Conservation (phyloP, 2,888 invertebrate genomes). For the Sisyra terminalis region DNA sequence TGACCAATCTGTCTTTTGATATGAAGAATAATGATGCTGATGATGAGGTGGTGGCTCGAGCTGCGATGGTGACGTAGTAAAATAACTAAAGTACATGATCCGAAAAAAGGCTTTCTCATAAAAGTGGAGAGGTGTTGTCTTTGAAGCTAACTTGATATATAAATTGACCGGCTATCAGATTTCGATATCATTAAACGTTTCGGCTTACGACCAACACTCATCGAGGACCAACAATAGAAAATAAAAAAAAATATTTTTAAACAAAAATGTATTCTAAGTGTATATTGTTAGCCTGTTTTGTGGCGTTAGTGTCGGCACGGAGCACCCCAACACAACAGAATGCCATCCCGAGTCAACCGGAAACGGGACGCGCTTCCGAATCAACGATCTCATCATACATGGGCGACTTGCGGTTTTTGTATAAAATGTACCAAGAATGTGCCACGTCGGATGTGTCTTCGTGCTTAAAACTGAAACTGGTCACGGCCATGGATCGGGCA, state of each 20-base stretch:
- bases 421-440: constrained; percentile 70
- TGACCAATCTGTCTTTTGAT: too few relatives aligned
- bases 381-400: constrained; percentile 26
- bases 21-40: too few relatives aligned
- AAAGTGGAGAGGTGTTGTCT: constrained; percentile 1
- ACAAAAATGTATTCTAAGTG: constrained; percentile 38
- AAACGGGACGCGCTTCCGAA: constrained; percentile 18
- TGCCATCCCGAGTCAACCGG: constrained; percentile 20
- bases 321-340: constrained; percentile 32
- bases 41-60: too few relatives aligned
- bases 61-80: too few relatives aligned
- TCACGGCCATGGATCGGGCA: constrained; percentile 60
- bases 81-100: not conserved
- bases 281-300: constrained; percentile 37
- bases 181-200: constrained; percentile 5
- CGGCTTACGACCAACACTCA: not conserved
- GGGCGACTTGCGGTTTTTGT: constrained; percentile 54
- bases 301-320: constrained; percentile 33
- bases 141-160: constrained; percentile 4
- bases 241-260: constrained; percentile 1
- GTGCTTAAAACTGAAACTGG: constrained; percentile 63
- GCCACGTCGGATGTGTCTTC: constrained; percentile 47
- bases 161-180: constrained; percentile 5
- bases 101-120: constrained; percentile 4
- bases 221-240: not conserved